phyloP scores from a whole-genome alignment of 2,797 vertebrate genomes.

The Tympanoctomys barrerae region DNA sequence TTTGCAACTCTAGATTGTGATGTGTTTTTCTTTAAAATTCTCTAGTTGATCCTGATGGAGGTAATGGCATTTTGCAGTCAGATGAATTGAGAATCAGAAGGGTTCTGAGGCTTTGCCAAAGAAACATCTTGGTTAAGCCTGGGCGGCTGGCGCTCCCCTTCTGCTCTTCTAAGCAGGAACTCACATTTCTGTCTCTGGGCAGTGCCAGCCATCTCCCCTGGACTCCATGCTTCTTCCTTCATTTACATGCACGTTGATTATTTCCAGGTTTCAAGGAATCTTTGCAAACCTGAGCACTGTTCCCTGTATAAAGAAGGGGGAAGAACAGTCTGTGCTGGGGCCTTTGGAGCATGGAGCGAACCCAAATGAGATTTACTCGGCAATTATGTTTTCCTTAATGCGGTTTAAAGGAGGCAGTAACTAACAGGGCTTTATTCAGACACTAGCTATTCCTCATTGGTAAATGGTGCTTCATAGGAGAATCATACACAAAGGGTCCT shows the following conservation, averaged over 20 bases:
- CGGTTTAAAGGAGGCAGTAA: conserved; percentile 65
- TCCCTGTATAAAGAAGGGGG: conserved; percentile 37
- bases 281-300: background rate
- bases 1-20: background rate
- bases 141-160: background rate
- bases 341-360: conserved; percentile 47
- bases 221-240: background rate
- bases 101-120: conserved; percentile 55
- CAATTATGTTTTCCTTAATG: conserved; percentile 78
- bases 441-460: conserved; percentile 39
- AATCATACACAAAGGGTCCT: background rate
- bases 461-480: conserved; percentile 45
- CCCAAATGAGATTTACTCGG: conserved; percentile 72
- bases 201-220: background rate
- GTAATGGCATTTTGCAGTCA: background rate
- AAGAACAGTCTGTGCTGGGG: conserved; percentile 20
- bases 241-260: background rate
- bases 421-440: conserved; percentile 65
- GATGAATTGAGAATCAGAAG: background rate
- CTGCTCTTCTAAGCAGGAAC: background rate
- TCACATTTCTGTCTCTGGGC: background rate
- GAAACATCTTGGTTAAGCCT: background rate
- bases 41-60: background rate
- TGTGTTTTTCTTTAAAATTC: conserved; percentile 34
- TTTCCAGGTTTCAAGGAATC: conserved; percentile 41